phyloP scores from a whole-genome alignment of 2,113 vertebrate species.

The Platysternon megacephalum region DNA sequence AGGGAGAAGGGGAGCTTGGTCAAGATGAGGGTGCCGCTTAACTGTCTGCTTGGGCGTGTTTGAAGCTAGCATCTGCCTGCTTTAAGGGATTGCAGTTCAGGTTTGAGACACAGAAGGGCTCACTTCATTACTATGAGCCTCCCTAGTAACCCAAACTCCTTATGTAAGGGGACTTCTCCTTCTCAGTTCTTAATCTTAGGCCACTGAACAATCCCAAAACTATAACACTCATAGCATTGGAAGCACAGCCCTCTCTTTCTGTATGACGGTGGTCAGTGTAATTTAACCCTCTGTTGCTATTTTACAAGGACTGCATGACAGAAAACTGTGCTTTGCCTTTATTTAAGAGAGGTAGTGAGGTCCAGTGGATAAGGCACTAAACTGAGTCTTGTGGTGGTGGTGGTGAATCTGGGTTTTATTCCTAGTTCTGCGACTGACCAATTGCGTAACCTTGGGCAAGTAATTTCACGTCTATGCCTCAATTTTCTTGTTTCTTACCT shows the following conservation, averaged over 20 bases:
- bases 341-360: neutral
- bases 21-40: neutral
- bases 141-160: neutral
- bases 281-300: neutral
- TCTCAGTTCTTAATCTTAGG: neutral
- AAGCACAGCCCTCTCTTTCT: rapidly evolving
- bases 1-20: neutral
- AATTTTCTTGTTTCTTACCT: neutral
- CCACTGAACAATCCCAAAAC: neutral
- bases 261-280: neutral
- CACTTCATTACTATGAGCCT: neutral
- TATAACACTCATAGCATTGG: neutral
- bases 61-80: neutral
- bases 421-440: neutral
- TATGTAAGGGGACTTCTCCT: neutral
- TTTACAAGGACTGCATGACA: neutral
- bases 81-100: neutral
- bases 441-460: neutral
- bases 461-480: neutral
- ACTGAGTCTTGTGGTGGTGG: neutral
- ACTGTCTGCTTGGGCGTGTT: neutral
- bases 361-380: neutral
- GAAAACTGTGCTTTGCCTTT: neutral
- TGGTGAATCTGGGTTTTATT: neutral
- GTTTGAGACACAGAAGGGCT: neutral